Evolutionary conservation across 1,140 invertebrate genomes (phyloP), one percentile per base, ranked within the genome.

Genomic region (Lasioglossum albipes): DNA sequence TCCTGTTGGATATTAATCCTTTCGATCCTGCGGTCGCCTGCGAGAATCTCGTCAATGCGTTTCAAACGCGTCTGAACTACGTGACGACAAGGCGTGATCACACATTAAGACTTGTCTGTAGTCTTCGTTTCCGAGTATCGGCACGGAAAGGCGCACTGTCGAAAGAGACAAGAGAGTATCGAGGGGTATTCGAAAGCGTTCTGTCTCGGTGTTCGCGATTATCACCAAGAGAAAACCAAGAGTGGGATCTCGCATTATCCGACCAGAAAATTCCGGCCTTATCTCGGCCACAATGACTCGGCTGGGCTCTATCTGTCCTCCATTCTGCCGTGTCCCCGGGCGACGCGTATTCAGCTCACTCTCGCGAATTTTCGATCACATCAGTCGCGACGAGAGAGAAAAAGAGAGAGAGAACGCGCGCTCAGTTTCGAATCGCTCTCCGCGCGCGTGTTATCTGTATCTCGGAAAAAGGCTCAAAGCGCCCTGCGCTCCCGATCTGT

Each of bases 231-330:
- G 42, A 59, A 27, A 52, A 27, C 7, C 31, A 27, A 27, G 65
- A 69, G 64, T 42, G 27, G 20, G 57, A 59, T 81, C 77, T 81
- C 36, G 64, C 59, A 82, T 82, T 79, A 79, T 79, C 42, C 76
- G 42, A 7, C 20, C 74, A 71, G 72, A 73, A 73, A 82, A 73
- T 82, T 79, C 69, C 64, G 12, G 52, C 31, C 76, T 82, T 82
- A 82, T 82, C 69, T 79, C 54, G n/a, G 42, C 64, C 71, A 75
- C 71, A 49, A 70, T 77, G 79, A 61, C 59, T 52, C 75, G 9
- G 52, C 52, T 54, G 3, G 57, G 42, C 41, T 9, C 41, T 16
- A 31, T 36, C 52, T 64, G 42, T 54, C 16, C 52, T 54, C 52
- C 18, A 20, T 54, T 54, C 52, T 5, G 52, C 3, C 52, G 52